A percentile compares a stretch with the other conserved stretches of the same genome.
Conservation (phyloP, 2,113 vertebrate species). For the Raphicerus campestris region DNA sequence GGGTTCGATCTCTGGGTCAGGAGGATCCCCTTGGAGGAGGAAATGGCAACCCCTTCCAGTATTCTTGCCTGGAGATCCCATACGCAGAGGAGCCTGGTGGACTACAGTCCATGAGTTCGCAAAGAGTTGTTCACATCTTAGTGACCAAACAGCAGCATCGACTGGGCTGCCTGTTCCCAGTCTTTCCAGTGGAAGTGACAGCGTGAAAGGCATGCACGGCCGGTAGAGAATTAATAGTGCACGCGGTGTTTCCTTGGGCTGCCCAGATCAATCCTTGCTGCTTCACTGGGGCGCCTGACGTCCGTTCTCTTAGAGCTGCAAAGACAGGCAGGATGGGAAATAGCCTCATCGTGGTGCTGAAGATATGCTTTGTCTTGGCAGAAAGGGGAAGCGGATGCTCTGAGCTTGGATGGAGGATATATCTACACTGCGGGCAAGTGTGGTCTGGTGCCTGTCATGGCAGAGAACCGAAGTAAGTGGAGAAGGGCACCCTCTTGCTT, state of each 20-base stretch:
- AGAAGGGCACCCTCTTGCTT: too few relatives aligned
- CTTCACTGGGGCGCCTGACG: fast-evolving
- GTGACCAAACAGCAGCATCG: not conserved
- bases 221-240: not conserved
- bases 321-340: not conserved
- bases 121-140: not conserved
- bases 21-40: not conserved
- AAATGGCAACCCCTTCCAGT: not conserved
- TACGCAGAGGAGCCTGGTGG: not conserved
- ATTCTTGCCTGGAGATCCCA: not conserved
- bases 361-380: slow-evolving; percentile 70
- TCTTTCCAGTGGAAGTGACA: not conserved
- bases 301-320: not conserved
- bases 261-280: not conserved
- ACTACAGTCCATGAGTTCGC: not conserved
- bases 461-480: slow-evolving; percentile 61
- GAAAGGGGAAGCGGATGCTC: slow-evolving; percentile 88
- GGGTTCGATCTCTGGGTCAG: not conserved
- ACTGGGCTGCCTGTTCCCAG: not conserved
- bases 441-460: slow-evolving; percentile 65
- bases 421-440: slow-evolving; percentile 90
- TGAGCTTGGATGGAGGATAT: slow-evolving; percentile 90
- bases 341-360: fast-evolving
- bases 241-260: fast-evolving
- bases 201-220: fast-evolving